Percentiles rank a stretch among this genome's conserved stretches.
Conservation (phyloP, 2,113 vertebrate genomes). For the Naja naja region DNA sequence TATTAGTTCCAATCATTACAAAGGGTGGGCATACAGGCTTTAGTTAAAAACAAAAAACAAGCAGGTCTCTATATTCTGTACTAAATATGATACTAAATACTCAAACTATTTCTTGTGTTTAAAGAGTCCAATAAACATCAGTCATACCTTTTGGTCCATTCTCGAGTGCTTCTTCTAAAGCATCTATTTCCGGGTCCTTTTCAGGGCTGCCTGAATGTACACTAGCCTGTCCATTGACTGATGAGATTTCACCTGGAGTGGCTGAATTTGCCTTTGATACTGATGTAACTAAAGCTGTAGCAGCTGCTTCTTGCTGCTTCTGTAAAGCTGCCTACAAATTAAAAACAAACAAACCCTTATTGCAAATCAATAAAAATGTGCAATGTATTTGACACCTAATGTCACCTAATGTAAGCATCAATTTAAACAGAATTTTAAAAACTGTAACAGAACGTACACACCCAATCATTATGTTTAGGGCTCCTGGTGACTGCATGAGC, state of each 20-base stretch:
- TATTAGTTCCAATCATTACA: background rate
- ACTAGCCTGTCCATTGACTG: conserved; percentile 87
- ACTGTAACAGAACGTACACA: background rate
- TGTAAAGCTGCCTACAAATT: conserved; percentile 85
- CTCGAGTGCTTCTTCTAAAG: conserved; percentile 86
- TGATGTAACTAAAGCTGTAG: conserved; percentile 67
- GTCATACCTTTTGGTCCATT: conserved; percentile 87
- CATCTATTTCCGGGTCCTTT: conserved; percentile 82
- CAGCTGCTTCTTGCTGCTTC: conserved; percentile 84
- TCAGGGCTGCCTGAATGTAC: conserved; percentile 80
- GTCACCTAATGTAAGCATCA: background rate
- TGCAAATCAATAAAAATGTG: background rate
- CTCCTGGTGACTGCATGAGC: background rate
- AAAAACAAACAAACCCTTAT: conserved; percentile 18
- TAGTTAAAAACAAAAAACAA: background rate
- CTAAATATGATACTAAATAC: background rate
- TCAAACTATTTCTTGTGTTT: background rate
- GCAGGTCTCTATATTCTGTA: background rate
- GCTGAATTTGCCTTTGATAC: conserved; percentile 65
- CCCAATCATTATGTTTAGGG: background rate
- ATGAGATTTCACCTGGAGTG: conserved; percentile 71
- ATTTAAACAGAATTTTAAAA: background rate
- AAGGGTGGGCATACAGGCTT: background rate
- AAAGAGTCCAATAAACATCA: background rate
- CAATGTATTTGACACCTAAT: background rate